Evolutionary conservation across 2,797 vertebrate species (phyloP), one percentile per base, ranked within the genome.

Genomic region (Sparidentex hasta): DNA sequence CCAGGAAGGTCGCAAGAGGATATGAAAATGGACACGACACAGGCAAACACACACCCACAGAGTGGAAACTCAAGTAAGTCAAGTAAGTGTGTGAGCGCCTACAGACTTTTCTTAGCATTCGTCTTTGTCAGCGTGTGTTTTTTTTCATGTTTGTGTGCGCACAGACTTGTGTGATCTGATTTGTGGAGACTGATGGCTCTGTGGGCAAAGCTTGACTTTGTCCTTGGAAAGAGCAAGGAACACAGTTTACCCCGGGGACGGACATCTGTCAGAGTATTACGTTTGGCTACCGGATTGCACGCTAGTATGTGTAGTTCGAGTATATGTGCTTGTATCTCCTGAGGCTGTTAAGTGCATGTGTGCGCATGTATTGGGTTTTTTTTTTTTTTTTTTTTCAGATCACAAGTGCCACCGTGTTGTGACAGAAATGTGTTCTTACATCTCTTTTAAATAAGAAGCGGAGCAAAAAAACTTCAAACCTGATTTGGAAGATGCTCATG

Each of bases 211-310:
- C 63, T 84, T 73, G 78, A 87, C 87, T 85, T 87, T 83, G 88
- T 84, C 88, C 81, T 90, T 84, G 78, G 69, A 74, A 84, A 77
- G 61, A 66, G 72, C 55, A 76, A 82, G 85, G 61, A 79, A 68
- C 74, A 65, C 47, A 71, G 68, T 82, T 87, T 46, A 65, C 71
- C 67, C 67, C 20, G 16, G 65, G 65, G 71, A 83, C 48, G 63
- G 73, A 79, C 68, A 90, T 85, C 81, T 83, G 81, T 76, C 81
- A 75, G 56, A 71, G 41, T 56, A 71, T 84, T 77, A 70, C 3
- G 52, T 81, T 78, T 59, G 27, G 27, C 50, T 65, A 16, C 38
- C 27, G 23, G 63, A 54, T 57, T 52, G 7, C 66, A 11, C 21
- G 55, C 27, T 47, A 20, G 41, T 65, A 50, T 63, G 27, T 59